Evolutionary conservation across 2,113 vertebrate genomes (phyloP).

Genomic region (Rhodinocichla rosea): DNA sequence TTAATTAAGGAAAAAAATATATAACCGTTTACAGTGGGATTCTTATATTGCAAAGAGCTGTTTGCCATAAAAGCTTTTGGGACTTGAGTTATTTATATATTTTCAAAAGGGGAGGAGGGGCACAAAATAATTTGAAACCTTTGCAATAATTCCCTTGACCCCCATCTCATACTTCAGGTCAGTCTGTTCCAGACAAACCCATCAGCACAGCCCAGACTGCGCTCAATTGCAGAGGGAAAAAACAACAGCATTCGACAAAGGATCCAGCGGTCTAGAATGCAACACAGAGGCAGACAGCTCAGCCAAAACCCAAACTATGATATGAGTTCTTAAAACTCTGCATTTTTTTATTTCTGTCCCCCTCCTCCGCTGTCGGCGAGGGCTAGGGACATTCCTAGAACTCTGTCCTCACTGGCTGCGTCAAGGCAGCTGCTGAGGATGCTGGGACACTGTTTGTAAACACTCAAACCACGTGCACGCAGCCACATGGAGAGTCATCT

Average conservation of each 20-base stretch:
- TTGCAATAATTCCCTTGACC: neutral
- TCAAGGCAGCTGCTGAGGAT: constrained; percentile 38
- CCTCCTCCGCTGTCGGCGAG: fast-evolving
- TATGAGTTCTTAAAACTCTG: neutral
- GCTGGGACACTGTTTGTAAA: constrained; percentile 58
- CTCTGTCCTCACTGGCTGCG: neutral
- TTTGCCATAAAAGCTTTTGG: neutral
- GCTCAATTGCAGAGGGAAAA: fast-evolving
- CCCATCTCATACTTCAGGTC: neutral
- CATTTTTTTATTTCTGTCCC: neutral
- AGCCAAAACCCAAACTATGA: constrained; percentile 11
- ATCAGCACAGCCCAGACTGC: neutral
- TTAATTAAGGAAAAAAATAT: constrained; percentile 23
- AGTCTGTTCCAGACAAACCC: neutral
- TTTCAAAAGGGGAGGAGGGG: neutral
- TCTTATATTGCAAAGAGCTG: neutral
- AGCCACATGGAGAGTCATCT: constrained; percentile 48
- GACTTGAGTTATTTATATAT: neutral
- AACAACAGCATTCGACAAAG: neutral
- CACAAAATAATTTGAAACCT: neutral
- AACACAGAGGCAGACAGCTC: neutral
- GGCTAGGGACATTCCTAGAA: constrained; percentile 2
- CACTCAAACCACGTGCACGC: constrained; percentile 21
- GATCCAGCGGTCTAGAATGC: neutral
- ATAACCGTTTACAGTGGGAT: neutral